Percentiles rank a stretch among this genome's conserved stretches.
phyloP scores from a whole-genome alignment of 1,140 invertebrate genomes.

The Delia radicum region DNA sequence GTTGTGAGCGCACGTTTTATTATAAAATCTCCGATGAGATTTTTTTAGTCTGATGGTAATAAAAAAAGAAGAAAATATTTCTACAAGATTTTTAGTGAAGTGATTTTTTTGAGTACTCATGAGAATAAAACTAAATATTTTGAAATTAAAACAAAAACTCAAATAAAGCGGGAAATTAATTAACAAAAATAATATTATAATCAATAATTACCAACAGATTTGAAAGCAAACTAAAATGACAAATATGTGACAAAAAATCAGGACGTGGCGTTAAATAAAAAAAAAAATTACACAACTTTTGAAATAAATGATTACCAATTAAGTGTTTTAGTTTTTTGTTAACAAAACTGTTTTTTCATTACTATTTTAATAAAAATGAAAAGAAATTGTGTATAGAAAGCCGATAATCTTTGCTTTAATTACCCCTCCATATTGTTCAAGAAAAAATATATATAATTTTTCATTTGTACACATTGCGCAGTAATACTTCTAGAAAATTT shows the following conservation, averaged over 20 bases:
- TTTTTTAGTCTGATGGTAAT: background rate
- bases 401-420: no score
- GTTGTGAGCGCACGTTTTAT: constrained; percentile 36
- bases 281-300: background rate
- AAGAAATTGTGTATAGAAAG: no score
- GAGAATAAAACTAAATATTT: background rate
- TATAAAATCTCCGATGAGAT: constrained; percentile 10
- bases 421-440: background rate
- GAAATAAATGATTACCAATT: no score
- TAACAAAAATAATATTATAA: background rate
- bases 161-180: background rate
- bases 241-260: background rate
- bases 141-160: background rate
- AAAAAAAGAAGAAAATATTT: background rate
- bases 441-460: background rate
- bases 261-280: background rate
- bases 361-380: no score
- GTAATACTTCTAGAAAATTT: background rate
- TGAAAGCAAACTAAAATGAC: background rate
- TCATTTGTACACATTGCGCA: background rate
- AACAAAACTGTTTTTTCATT: no score
- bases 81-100: background rate
- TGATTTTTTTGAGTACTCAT: constrained; percentile 4
- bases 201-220: background rate
- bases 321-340: no score